Evolutionary conservation across 2,797 vertebrate species (phyloP), one percentile per base, ranked within the genome.

Genomic region (Xenentodon cancila): DNA sequence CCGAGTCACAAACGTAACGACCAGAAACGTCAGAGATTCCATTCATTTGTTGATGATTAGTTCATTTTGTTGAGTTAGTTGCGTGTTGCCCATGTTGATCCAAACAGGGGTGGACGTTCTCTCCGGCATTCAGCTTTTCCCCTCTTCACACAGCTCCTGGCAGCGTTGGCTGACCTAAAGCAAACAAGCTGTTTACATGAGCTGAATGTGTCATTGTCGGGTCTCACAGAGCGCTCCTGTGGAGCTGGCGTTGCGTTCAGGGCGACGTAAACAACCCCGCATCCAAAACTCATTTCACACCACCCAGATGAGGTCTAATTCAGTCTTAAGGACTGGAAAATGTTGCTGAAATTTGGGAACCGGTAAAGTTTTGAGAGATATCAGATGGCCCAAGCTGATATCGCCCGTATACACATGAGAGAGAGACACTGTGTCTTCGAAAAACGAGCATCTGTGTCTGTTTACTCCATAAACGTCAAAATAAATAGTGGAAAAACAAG

Each of bases 121-220:
- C 68, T 45, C 67, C 19, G 62, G 37, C 68, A 34, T 15, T 56
- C 44, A n/a, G 16, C 61, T 50, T 59, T 44, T 53, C 55, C 53
- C 37, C 72, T 58, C 71, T 65, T 44, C 57, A 56, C 67, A 22
- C 21, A 57, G 56, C 65, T 50, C 50, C 47, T 12, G 42, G 37
- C 53, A 15, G 37, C 37, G 13, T 16, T 4, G 13, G 37, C 37
- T 40, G 37, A 40, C 37, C 37, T 2, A 40, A 5, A 66, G 80
- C 71, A 78, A 86, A 84, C 82, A 78, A 0, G 0, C 5, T 79
- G 81, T 82, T 84, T 76, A 81, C 66, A 18, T 1, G 54, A 45
- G 74, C 65, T 55, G 37, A 73, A 75, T 53, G 61, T 66, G 64
- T 18, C 13, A 51, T 18, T 17, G 48, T 60, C 20, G 2, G 32